Evolutionary conservation across 2,888 invertebrate species (phyloP), one percentile per base, ranked within the genome.

Genomic region (Acronicta alni): DNA sequence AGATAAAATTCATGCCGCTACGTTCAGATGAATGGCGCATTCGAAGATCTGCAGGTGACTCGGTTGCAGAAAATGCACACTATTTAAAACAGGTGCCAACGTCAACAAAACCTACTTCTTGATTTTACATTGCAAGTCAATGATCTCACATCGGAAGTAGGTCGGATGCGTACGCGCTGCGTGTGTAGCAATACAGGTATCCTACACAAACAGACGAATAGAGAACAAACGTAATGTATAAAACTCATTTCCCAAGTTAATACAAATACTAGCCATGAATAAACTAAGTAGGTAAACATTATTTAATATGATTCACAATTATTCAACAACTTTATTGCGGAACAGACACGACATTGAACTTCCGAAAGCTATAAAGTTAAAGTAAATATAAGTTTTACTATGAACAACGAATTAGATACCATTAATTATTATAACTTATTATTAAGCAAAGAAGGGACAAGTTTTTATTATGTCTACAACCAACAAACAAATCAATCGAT

Each of bases 61-160:
- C 32, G 23, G 43, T 51, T 69, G 69, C 68, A 69, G 46, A 65
- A 69, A 69, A 65, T 69, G 68, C 68, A 69, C 45, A 52, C 52
- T 64, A 75, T 66, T 57, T 75, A 58, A 55, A 62, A 54, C 39
- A 30, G 57, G 61, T 66, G 72, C 71, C 74, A 77, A 76, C 59
- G 72, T 75, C 72, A 81, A 77, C 74, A 80, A 66, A 75, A 46
- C 67, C 64, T 75, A 73, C 72, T 73, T 77, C 64, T 73, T 71
- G 57, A 56, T 68, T 75, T 64, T 57, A 59, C 60, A 57, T 61
- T 69, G 59, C 61, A 66, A 72, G 81, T 81, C 81, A 80, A 74
- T 74, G 81, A 73, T 79, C 81, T 58, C 55, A 39, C 45, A 23
- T 57, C 47, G 59, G 66, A 71, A 66, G 57, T 57, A 68, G 72